Evolutionary conservation across 2,888 invertebrate species (phyloP).

Genomic region (Hypomecis punctinalis): DNA sequence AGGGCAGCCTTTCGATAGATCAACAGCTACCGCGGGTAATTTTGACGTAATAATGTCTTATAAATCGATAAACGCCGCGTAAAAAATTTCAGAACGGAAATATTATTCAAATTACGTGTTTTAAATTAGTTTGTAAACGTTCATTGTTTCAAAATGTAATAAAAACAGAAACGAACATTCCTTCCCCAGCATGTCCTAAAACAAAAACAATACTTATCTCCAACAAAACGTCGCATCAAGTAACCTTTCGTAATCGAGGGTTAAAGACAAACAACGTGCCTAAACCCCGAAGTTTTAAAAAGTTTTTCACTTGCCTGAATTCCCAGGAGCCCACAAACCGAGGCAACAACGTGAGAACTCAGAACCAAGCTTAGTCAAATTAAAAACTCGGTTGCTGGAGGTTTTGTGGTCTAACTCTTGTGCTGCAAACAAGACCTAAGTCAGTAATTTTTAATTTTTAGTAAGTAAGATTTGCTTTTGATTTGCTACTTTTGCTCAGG

Average conservation of each 20-base stretch:
- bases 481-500: background rate
- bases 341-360: slow-evolving; percentile 43
- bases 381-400: slow-evolving; percentile 40
- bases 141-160: background rate
- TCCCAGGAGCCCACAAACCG: slow-evolving; percentile 38
- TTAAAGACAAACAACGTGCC: slow-evolving; percentile 40
- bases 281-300: slow-evolving; percentile 38
- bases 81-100: too few species aligned
- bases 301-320: slow-evolving; percentile 42
- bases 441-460: background rate
- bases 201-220: slow-evolving; percentile 16
- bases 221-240: slow-evolving; percentile 27
- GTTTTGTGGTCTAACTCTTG: slow-evolving; percentile 4
- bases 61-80: too few species aligned
- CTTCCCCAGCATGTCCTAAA: background rate
- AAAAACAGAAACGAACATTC: slow-evolving; percentile 6
- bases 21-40: background rate
- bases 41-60: too few species aligned
- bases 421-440: background rate
- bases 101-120: background rate
- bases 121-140: background rate
- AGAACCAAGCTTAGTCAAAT: slow-evolving; percentile 47
- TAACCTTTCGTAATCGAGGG: slow-evolving; percentile 34
- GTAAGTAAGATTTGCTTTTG: background rate
- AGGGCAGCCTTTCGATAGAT: too few species aligned